Base-by-base conservation (phyloP, 2,797 vertebrate species). In the Notolabrus celidotus region DNA sequence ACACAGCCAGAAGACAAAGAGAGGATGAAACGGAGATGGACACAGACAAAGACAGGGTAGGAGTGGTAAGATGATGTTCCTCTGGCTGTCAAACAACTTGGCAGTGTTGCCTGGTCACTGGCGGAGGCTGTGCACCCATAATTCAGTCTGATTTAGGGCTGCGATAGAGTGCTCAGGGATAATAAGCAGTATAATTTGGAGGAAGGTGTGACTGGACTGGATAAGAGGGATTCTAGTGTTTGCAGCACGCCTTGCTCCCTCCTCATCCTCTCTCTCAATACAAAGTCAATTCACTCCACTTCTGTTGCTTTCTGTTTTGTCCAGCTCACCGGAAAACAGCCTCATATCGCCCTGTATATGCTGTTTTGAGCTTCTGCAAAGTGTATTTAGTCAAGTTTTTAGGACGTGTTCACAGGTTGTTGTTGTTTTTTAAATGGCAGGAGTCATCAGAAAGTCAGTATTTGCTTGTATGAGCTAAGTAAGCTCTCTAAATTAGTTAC, bases 121-220 rank as follows among this genome's bases (percentile, higher is more conserved):
- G 63, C 75, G 52, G 74, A 79, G 73, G 76, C 85, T 86, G 74
- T 75, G 76, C 78, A 78, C 89, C 83, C 88, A 90, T 90, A 88
- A 90, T 89, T 89, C 85, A 85, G 83, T 77, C 75, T 90, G 92
- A 92, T 89, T 90, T 86, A 88, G 79, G 69, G 79, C 82, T 50
- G 77, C 19, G 81, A 90, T 92, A 79, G 75, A 88, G 80, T 34
- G 74, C 87, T 86, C 78, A 82, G 67, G 87, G 84, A 87, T 90
- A 92, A 92, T 93, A 92, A 92, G 89, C 86, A 79, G 75, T 68
- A 71, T 92, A 83, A 93, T 93, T 89, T 92, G 84, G 82, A 77
- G 84, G 70, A 79, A 83, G 85, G 83, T 92, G 92, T 91, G 88
- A 92, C 82, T 67, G 73, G 90, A 89, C 84, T 91, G 45, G 51